Evolutionary conservation across 2,888 invertebrate genomes (phyloP).

Genomic region (Drosophila merina): DNA sequence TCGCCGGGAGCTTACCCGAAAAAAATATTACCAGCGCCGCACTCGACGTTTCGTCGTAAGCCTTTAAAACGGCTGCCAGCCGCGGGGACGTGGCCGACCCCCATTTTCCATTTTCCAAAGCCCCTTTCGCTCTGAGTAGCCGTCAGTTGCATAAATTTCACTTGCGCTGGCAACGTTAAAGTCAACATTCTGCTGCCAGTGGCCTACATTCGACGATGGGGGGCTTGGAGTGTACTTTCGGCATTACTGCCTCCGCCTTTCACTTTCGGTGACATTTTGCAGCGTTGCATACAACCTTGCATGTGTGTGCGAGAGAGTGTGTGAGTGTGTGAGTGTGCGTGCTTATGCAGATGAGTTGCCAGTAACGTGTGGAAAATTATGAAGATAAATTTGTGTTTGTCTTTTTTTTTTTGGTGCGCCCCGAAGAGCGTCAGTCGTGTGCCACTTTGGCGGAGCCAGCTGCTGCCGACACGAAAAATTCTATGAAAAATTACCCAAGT

Average conservation of each 20-base stretch:
- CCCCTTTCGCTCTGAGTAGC: conserved; percentile 28
- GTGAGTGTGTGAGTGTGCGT: conserved; percentile 41
- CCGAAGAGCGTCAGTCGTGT: conserved; percentile 54
- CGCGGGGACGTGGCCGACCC: conserved; percentile 40
- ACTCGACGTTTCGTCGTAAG: conserved; percentile 24
- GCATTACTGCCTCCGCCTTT: conserved; percentile 58
- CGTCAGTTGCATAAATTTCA: conserved; percentile 79
- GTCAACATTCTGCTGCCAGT: conserved; percentile 77
- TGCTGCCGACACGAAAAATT: conserved; percentile 49
- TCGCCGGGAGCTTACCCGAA: conserved; percentile 28
- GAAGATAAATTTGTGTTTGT: conserved; percentile 71
- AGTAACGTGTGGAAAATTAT: conserved; percentile 75
- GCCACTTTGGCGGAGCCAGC: conserved; percentile 51
- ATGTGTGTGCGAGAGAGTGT: conserved; percentile 27
- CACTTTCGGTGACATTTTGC: conserved; percentile 71
- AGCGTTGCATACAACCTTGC: conserved; percentile 42
- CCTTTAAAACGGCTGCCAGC: conserved; percentile 52
- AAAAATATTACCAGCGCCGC: conserved; percentile 25
- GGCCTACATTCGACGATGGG: conserved; percentile 64
- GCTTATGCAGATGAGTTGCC: conserved; percentile 69
- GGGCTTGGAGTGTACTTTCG: conserved; percentile 44
- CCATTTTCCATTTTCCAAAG: conserved; percentile 9
- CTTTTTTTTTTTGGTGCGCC: conserved; percentile 44
- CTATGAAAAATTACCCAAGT: conserved; percentile 54
- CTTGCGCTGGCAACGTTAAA: conserved; percentile 74